Conservation (phyloP, 2,797 vertebrate species). For the Sebastolobus alascanus region DNA sequence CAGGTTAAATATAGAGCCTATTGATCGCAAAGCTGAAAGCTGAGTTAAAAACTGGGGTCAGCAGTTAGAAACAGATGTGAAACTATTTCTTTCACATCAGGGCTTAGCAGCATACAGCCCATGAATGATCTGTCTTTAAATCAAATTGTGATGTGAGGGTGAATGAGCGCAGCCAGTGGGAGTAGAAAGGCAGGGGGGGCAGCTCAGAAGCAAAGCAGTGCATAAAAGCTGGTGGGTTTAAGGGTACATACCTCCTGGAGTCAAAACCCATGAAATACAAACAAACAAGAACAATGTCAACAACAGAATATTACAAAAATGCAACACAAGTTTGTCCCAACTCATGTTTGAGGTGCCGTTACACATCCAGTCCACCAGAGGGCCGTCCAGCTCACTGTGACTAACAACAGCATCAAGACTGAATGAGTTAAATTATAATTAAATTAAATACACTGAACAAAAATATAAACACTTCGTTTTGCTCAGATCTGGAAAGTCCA, state of each 20-base stretch:
- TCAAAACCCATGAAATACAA: slow-evolving; percentile 91
- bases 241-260: slow-evolving; percentile 97
- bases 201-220: slow-evolving; percentile 64
- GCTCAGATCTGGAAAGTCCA: not conserved
- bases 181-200: slow-evolving; percentile 40
- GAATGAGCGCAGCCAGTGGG: slow-evolving; percentile 70
- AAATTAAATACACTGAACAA: not conserved
- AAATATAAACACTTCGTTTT: not conserved
- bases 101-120: slow-evolving; percentile 34
- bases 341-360: not conserved
- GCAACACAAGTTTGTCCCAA: not conserved
- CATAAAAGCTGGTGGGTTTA: slow-evolving; percentile 38
- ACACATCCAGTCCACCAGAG: slow-evolving; percentile 39
- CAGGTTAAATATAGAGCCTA: slow-evolving; percentile 31
- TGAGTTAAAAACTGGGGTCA: slow-evolving; percentile 49
- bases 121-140: slow-evolving; percentile 16
- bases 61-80: slow-evolving; percentile 52
- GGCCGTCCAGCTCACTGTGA: slow-evolving; percentile 31
- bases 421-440: not conserved
- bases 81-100: slow-evolving; percentile 37
- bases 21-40: slow-evolving; percentile 10
- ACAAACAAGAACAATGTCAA: slow-evolving; percentile 90
- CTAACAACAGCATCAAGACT: not conserved
- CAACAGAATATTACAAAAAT: slow-evolving; percentile 12
- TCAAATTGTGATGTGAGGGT: slow-evolving; percentile 37